Base-by-base conservation (phyloP, 2,797 vertebrate genomes). In the Danio kyathit region DNA sequence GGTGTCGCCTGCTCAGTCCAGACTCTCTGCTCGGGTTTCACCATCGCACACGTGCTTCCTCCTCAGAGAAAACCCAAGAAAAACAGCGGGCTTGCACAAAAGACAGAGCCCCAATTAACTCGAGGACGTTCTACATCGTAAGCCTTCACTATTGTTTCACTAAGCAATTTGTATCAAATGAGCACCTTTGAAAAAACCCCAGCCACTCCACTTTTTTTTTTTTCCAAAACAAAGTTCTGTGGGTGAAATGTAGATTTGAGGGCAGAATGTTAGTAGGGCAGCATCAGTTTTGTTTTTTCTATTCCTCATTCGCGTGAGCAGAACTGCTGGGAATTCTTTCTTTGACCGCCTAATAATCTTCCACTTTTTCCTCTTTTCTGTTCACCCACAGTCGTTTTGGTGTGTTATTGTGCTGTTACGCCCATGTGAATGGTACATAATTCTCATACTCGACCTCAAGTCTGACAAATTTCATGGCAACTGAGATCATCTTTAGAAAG, bases 141-240 rank as follows among this genome's bases (percentile, higher is more conserved):
- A 78, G 44, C 44, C 74, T 82, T 65, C 67, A 16, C 78, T 72
- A 60, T 82, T 86, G 81, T 85, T 86, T 87, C 85, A 82, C 57
- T 13, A 78, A 86, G 82, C 54, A 82, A 84, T 87, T 86, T 88
- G 86, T 87, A 75, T 67, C 66, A 83, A 89, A 88, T 85, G 51
- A 84, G 79, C 77, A 46, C 73, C 57, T 63, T 76, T 12, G 41
- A 57, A 29, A 29, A 84, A 77, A 80, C 80, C 75, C 70, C 77
- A 46, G 71, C 71, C 69, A 16, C 67, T 57, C 76, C n/a, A 48
- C 76, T 84, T 61, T 74, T 48, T 44, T 52, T 44, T 52, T 86
- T 3, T 3, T 29, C 81, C 52, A 82, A 76, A 70, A 40, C 75
- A 84, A 78, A 81, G 76, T 60, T 43, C 64, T 70, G 81, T 12